Evolutionary conservation across 2,113 vertebrate genomes (phyloP).

Genomic region (Meriones unguiculatus): DNA sequence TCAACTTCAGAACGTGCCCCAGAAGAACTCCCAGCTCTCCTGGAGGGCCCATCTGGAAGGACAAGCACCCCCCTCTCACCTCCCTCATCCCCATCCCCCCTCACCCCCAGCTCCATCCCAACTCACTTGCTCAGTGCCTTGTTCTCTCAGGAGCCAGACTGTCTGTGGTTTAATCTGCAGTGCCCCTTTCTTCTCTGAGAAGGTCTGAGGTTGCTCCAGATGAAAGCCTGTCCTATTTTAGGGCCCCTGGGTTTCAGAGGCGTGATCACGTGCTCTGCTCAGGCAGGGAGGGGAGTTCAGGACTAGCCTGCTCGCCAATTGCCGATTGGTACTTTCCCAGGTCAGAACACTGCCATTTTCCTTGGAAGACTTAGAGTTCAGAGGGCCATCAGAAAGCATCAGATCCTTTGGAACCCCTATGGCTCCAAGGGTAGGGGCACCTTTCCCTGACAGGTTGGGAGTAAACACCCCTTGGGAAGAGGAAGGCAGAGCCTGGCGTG

Average conservation of each 20-base stretch:
- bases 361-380: background rate
- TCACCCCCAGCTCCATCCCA: background rate
- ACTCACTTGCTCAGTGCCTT: background rate
- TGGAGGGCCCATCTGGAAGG: background rate
- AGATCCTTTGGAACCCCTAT: background rate
- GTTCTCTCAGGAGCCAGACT: background rate
- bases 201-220: no score
- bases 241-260: background rate
- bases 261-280: no score
- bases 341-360: background rate
- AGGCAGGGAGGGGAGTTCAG: background rate
- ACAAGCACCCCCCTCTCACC: background rate
- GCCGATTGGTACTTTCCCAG: background rate
- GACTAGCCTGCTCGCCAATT: background rate
- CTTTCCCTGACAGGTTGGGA: background rate
- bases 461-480: fast-evolving
- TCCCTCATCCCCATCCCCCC: background rate
- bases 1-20: background rate
- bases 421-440: background rate
- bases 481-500: background rate
- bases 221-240: background rate
- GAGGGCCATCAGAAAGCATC: background rate
- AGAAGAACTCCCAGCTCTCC: background rate
- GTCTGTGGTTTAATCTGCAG: background rate
- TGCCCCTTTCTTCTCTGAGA: background rate